Conservation (phyloP, 2,797 vertebrate species). For the Euphonia xanthogaster region DNA sequence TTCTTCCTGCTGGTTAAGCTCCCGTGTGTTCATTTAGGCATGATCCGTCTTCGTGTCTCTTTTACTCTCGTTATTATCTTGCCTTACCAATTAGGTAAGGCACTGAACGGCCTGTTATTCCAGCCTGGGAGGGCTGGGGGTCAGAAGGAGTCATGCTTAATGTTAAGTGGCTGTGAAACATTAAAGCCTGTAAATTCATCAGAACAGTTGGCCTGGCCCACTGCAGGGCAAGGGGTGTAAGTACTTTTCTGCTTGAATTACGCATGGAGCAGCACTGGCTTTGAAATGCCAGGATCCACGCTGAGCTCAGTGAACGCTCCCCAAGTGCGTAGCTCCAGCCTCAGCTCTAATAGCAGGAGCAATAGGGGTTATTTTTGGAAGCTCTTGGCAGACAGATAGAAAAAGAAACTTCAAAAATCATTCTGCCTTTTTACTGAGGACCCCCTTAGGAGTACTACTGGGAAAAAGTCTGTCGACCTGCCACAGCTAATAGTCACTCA, state of each 20-base stretch:
- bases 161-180: background rate
- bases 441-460: conserved; percentile 12
- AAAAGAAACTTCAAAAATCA: conserved; percentile 41
- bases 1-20: background rate
- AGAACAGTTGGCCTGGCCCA: background rate
- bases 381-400: background rate
- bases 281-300: conserved; percentile 31
- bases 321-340: background rate
- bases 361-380: conserved; percentile 16
- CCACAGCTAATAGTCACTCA: conserved; percentile 36
- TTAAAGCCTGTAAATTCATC: background rate
- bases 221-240: conserved; percentile 5
- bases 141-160: conserved; percentile 22
- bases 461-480: conserved; percentile 45
- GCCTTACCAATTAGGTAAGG: conserved; percentile 13
- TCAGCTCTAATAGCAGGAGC: conserved; percentile 19
- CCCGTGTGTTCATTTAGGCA: background rate
- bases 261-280: background rate
- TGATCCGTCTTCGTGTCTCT: background rate
- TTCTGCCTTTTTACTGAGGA: conserved; percentile 10
- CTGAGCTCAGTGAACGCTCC: background rate
- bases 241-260: background rate
- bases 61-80: conserved; percentile 2
- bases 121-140: conserved; percentile 9
- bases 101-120: background rate